A percentile compares a stretch with the other conserved stretches of the same genome.
These are phyloP conservation scores for Amaurobius ferox DNA, from an alignment of 2,888 invertebrate species.

Conservation along the genomic window DNA sequence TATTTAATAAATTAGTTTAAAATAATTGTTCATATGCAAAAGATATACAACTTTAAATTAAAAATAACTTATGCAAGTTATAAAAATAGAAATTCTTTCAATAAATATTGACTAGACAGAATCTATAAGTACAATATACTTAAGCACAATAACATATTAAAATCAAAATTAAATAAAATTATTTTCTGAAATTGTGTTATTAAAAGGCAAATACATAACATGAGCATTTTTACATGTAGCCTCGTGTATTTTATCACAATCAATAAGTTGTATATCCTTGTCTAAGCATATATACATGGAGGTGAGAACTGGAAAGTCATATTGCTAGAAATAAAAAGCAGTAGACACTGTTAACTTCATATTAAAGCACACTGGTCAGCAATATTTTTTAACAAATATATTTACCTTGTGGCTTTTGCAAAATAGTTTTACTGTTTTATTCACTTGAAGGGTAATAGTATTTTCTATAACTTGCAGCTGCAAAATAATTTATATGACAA, in stretches of 20 bases:
- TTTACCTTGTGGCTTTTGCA: conserved; percentile 51
- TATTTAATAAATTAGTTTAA: too few species aligned
- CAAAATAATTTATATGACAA: conserved; percentile 8
- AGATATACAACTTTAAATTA: too few species aligned
- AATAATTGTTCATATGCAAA: too few species aligned
- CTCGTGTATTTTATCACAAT: conserved; percentile 58
- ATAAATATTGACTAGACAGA: too few species aligned
- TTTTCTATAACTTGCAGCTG: conserved; percentile 37
- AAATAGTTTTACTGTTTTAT: conserved; percentile 46
- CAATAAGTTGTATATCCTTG: conserved; percentile 28
- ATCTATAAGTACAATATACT: too few species aligned
- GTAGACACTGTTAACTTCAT: too few species aligned
- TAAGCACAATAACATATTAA: too few species aligned
- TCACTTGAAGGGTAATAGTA: conserved; percentile 14
- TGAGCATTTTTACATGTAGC: conserved; percentile 29
- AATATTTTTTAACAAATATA: too few species aligned
- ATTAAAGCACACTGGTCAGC: too few species aligned
- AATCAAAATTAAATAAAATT: too few species aligned
- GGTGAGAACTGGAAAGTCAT: conserved; percentile 35
- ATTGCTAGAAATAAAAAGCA: conserved; percentile 22
- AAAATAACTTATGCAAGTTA: too few species aligned
- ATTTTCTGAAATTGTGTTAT: background rate
- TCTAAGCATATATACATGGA: conserved; percentile 56
- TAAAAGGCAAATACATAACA: conserved; percentile 50
- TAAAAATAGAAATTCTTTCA: too few species aligned